Conservation (phyloP, 2,113 vertebrate genomes). For the Tachuris rubrigastra region DNA sequence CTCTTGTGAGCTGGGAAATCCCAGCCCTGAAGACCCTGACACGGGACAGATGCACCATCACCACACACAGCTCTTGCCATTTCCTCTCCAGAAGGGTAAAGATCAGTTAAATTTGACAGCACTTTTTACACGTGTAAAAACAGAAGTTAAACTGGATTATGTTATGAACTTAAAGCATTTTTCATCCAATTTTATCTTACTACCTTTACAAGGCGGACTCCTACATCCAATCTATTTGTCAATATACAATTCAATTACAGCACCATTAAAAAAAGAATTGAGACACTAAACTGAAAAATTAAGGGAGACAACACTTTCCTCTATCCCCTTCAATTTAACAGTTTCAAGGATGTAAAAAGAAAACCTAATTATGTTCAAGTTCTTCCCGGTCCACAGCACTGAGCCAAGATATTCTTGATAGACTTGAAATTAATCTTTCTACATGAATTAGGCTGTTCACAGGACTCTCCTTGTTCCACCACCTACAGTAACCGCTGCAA, state of each 20-base stretch:
- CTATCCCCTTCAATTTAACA: not conserved
- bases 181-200: not conserved
- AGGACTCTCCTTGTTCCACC: not conserved
- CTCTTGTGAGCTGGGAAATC: not conserved
- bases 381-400: not conserved
- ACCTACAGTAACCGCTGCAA: not conserved
- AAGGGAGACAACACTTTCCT: not conserved
- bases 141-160: not conserved
- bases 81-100: not conserved
- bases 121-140: not conserved
- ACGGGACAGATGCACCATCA: not conserved
- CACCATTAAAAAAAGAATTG: not conserved
- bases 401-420: not conserved
- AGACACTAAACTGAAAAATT: not conserved
- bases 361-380: not conserved
- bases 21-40: not conserved
- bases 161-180: not conserved
- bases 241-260: conserved; percentile 17
- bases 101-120: not conserved
- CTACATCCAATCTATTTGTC: conserved; percentile 2
- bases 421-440: not conserved
- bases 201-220: not conserved
- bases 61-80: not conserved
- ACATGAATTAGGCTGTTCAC: not conserved
- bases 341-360: not conserved